A percentile compares a stretch with the other conserved stretches of the same genome.
Conservation (phyloP, 2,113 vertebrate species). For the Vidua macroura region DNA sequence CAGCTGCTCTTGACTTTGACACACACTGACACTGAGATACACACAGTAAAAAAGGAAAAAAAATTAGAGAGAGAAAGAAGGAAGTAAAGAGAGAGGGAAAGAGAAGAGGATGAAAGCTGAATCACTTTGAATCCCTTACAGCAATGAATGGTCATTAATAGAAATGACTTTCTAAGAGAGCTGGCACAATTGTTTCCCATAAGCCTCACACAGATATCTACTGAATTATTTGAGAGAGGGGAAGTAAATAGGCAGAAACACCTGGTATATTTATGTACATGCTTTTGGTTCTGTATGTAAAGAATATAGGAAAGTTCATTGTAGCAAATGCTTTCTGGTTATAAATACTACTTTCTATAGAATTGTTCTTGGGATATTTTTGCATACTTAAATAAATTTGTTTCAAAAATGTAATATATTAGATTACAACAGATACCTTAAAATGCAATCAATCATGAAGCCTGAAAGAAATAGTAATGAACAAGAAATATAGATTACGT, state of each 20-base stretch:
- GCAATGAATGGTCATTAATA: background rate
- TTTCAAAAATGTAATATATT: background rate
- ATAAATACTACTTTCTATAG: background rate
- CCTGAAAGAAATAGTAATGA: background rate
- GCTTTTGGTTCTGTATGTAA: background rate
- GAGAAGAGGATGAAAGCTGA: background rate
- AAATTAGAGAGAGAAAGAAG: background rate
- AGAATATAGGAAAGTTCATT: background rate
- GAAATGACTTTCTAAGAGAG: background rate
- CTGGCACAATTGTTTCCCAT: background rate
- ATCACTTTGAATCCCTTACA: background rate
- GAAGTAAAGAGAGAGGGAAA: background rate
- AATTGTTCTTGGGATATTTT: background rate
- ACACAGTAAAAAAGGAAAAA: background rate
- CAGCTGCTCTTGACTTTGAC: conserved; percentile 40
- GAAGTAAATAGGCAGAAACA: background rate
- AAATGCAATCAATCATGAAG: background rate
- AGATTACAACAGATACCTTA: background rate
- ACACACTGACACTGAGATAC: background rate
- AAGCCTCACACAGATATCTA: background rate
- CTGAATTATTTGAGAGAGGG: background rate
- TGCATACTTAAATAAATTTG: background rate
- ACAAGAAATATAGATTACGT: background rate
- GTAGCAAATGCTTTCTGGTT: background rate
- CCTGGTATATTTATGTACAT: background rate